Conservation (phyloP, 1,140 invertebrate genomes). For the Zaprionus africanus region DNA sequence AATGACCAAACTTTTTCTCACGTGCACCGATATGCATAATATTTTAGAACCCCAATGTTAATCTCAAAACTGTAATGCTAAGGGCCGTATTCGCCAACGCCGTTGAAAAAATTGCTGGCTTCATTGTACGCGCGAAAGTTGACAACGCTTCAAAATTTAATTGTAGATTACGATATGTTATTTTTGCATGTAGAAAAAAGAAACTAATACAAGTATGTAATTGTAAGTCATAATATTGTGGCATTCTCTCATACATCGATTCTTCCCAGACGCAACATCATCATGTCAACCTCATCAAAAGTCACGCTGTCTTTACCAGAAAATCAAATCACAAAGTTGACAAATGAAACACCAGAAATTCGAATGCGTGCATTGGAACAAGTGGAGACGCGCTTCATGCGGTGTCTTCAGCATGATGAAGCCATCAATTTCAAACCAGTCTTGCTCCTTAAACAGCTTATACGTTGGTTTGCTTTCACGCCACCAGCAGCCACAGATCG, state of each 20-base stretch:
- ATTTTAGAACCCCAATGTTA: not conserved
- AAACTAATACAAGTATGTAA: not conserved
- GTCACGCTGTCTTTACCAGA: constrained; percentile 23
- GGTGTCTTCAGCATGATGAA: constrained; percentile 52
- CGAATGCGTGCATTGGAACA: constrained; percentile 73
- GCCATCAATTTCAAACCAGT: constrained; percentile 59
- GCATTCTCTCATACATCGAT: not conserved
- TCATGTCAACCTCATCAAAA: constrained; percentile 24
- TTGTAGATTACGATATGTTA: not conserved
- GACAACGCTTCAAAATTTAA: constrained; percentile 18
- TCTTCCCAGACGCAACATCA: constrained; percentile 20
- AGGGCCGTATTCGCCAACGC: not conserved
- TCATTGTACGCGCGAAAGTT: constrained; percentile 25
- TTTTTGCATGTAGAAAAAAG: constrained; percentile 4
- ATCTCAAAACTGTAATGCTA: not conserved
- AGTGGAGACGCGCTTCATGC: constrained; percentile 59
- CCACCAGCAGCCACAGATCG: constrained; percentile 49
- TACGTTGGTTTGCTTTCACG: constrained; percentile 70
- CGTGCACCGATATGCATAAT: no score
- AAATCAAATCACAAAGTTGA: constrained; percentile 58
- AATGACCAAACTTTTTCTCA: no score
- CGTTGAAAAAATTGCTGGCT: constrained; percentile 18
- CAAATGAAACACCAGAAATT: constrained; percentile 68
- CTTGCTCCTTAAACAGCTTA: constrained; percentile 70
- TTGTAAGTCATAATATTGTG: not conserved